These are phyloP conservation scores for Acrobasis consociella DNA, from an alignment of 2,888 invertebrate genomes.

Conservation along the genomic window DNA sequence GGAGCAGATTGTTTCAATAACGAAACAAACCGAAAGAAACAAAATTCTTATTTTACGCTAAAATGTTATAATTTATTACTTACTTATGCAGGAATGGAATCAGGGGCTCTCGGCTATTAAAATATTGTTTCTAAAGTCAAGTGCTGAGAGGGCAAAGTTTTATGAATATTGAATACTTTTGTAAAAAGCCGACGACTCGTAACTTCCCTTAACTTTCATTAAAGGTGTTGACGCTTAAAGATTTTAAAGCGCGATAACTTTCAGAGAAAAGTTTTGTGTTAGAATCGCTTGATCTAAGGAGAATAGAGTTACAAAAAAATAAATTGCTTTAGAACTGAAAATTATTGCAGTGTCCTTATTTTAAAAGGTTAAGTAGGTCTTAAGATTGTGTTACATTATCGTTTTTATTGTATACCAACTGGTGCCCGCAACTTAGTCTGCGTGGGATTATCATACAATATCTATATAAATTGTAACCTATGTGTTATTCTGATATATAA, in stretches of 20 bases:
- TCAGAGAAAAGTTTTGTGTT: neutral
- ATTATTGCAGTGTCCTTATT: neutral
- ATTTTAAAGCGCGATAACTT: conserved; percentile 3
- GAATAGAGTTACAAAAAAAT: neutral
- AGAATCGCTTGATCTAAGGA: neutral
- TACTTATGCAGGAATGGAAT: conserved; percentile 12
- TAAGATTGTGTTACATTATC: too few species aligned
- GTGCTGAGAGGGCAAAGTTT: conserved; percentile 20
- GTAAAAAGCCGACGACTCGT: conserved; percentile 9
- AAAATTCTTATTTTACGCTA: conserved; percentile 2
- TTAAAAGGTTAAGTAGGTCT: too few species aligned
- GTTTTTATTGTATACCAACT: too few species aligned
- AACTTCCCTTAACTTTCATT: conserved; percentile 5
- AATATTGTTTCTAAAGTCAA: conserved; percentile 20
- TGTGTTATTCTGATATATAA: too few species aligned
- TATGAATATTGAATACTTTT: conserved; percentile 23
- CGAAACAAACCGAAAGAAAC: conserved; percentile 1
- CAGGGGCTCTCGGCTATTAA: conserved; percentile 17
- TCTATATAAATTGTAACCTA: too few species aligned
- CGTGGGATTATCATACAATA: too few species aligned
- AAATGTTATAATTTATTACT: conserved; percentile 7
- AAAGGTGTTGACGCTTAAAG: conserved; percentile 10
- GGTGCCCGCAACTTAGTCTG: too few species aligned
- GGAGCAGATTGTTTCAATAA: neutral
- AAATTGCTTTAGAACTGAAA: neutral